Evolutionary conservation across 1,140 invertebrate genomes (phyloP), one percentile per base, ranked within the genome.

Genomic region (Scaptomyza montana): DNA sequence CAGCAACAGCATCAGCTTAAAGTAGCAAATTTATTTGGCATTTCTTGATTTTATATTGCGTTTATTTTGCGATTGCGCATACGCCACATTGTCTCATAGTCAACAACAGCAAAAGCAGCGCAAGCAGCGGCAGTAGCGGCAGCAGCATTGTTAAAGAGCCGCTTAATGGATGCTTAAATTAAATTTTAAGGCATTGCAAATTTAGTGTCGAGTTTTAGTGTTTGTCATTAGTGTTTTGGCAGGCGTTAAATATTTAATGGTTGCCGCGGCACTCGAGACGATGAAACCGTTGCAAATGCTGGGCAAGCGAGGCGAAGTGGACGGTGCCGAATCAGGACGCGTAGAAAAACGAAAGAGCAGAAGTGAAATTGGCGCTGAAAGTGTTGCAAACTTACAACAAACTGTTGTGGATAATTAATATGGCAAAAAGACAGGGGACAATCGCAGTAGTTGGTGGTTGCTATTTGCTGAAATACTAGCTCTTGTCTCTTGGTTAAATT

Each of bases 171-270:
- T 87, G 82, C 81, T 85, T 87, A 75, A 87, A 85, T 81, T 87
- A 87, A 87, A 87, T 86, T 86, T 86, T 86, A 81, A 87, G 78
- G 82, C 78, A 77, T 77, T 82, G 68, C 71, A 82, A 74, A 86
- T 81, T 87, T 86, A 87, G 82, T 87, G 81, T 66, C 55, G 70
- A 66, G 81, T 78, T 87, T 86, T 81, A 86, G 81, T 87, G 82
- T 86, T 86, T 87, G 82, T 82, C 82, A 87, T 87, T 89, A 82
- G 84, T 82, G 84, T 77, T 87, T 89, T 82, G 84, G 78, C 82
- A 89, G 82, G 76, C 82, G 76, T 89, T 87, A 89, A 87, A 87
- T 89, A 87, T 87, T 87, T 87, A 89, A 87, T 87, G 68, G 56
- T 49, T 64, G 65, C 51, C 28, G 16, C 49, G 55, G 30, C 49